phyloP scores from a whole-genome alignment of 2,113 vertebrate genomes.

The Brachyhypopomus occidentalis region DNA sequence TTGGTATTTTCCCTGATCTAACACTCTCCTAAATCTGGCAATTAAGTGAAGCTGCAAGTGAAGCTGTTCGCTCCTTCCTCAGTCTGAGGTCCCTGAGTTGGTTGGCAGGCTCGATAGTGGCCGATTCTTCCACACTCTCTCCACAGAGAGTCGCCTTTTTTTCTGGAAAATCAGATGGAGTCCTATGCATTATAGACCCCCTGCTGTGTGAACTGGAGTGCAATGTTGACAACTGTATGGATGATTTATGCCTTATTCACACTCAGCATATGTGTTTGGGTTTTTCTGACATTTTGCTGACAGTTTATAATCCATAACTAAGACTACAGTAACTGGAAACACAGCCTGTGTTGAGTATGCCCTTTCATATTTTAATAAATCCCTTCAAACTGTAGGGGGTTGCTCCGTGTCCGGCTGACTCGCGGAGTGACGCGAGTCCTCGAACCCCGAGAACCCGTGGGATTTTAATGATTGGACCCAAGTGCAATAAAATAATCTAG shows the following conservation, averaged over 20 bases:
- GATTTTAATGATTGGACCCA: no score
- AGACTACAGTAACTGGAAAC: slow-evolving; percentile 10
- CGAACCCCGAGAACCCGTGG: no score
- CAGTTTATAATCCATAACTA: slow-evolving; percentile 14
- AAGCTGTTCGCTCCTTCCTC: no score
- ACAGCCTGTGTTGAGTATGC: slow-evolving; percentile 13
- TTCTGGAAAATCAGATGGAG: slow-evolving; percentile 5
- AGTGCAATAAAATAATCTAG: no score
- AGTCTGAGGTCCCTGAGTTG: slow-evolving; percentile 1
- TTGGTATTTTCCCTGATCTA: no score
- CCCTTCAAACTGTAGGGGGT: no score
- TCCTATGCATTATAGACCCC: slow-evolving; percentile 25
- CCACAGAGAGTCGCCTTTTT: background rate
- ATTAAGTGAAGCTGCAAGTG: no score
- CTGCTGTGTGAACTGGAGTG: slow-evolving; percentile 8
- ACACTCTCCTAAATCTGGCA: no score
- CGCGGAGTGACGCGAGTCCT: no score
- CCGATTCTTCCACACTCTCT: slow-evolving; percentile 26
- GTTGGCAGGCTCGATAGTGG: background rate
- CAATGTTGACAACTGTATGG: slow-evolving; percentile 14
- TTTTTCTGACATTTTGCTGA: slow-evolving; percentile 8
- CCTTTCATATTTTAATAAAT: slow-evolving; percentile 46
- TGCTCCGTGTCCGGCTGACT: no score
- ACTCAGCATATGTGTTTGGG: slow-evolving; percentile 43
- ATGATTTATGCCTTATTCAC: slow-evolving; percentile 53